Percentiles rank a stretch among this genome's conserved stretches.
Conservation (phyloP, 2,113 vertebrate genomes). For the Xenopus borealis region DNA sequence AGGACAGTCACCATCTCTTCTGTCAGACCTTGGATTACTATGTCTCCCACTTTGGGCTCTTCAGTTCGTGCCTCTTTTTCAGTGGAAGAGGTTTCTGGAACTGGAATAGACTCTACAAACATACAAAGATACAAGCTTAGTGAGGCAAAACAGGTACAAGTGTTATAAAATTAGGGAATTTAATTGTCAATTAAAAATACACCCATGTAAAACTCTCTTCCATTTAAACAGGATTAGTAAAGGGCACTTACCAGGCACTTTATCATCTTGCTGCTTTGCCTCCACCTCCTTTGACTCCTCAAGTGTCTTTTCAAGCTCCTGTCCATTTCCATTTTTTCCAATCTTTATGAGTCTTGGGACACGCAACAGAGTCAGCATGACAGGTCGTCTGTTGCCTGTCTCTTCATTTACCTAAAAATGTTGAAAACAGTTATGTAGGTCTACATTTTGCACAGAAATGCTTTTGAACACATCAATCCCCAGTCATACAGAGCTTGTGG, state of each 20-base stretch:
- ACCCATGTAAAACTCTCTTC: too few species aligned
- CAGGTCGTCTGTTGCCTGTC: slow-evolving; percentile 86
- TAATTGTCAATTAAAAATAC: too few species aligned
- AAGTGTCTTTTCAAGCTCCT: slow-evolving; percentile 77
- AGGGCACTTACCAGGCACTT: slow-evolving; percentile 52
- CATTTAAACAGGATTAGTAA: too few species aligned
- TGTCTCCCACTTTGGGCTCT: slow-evolving; percentile 60
- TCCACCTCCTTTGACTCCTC: slow-evolving; percentile 69
- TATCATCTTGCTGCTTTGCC: slow-evolving; percentile 62
- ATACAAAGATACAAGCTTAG: background rate
- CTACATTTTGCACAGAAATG: background rate
- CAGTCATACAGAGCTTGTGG: background rate
- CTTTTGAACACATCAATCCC: too few species aligned
- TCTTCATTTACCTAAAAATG: slow-evolving; percentile 84
- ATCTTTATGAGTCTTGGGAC: slow-evolving; percentile 76
- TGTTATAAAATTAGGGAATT: too few species aligned
- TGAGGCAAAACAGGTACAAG: too few species aligned
- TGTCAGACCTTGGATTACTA: slow-evolving; percentile 81
- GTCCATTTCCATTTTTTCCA: slow-evolving; percentile 70
- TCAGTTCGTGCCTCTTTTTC: slow-evolving; percentile 52
- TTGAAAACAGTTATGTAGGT: background rate
- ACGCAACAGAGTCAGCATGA: slow-evolving; percentile 86
- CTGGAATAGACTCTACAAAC: slow-evolving; percentile 53
- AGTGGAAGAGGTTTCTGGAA: slow-evolving; percentile 49
- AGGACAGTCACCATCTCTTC: slow-evolving; percentile 89